Percentiles rank a stretch among this genome's conserved stretches.
Conservation (phyloP, 1,140 invertebrate species). For the Acromyrmex charruanus region DNA sequence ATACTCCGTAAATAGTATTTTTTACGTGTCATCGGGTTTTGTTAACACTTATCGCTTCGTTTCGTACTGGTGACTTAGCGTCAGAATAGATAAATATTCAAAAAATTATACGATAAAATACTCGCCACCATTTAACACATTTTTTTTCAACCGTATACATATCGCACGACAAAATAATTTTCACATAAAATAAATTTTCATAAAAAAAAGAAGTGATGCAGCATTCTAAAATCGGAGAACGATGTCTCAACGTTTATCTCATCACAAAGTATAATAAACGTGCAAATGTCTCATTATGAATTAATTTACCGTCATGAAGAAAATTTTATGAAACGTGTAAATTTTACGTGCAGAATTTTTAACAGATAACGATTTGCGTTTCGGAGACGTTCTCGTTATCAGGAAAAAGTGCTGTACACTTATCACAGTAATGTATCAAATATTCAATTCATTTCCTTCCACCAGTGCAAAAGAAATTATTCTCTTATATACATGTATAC, state of each 20-base stretch:
- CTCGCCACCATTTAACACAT: background rate
- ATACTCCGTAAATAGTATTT: slow-evolving; percentile 24
- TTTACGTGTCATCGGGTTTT: background rate
- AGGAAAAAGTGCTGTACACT: background rate
- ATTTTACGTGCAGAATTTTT: background rate
- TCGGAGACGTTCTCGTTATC: background rate
- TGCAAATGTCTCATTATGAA: slow-evolving; percentile 10
- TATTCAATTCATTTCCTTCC: background rate
- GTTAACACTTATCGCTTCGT: slow-evolving; percentile 1
- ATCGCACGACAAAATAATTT: background rate
- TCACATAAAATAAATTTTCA: background rate
- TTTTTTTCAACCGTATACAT: background rate
- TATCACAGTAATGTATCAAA: slow-evolving; percentile 24
- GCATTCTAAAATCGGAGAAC: background rate
- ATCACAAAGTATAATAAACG: slow-evolving; percentile 20
- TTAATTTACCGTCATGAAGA: background rate
- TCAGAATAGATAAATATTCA: background rate
- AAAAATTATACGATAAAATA: background rate
- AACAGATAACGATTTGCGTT: background rate
- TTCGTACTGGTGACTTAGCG: background rate
- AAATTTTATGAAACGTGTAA: background rate
- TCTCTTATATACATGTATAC: background rate
- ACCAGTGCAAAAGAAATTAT: background rate
- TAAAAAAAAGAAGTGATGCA: background rate
- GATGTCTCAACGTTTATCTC: slow-evolving; percentile 19